Conservation (phyloP, 2,888 invertebrate species). For the Polymixis lichenea region DNA sequence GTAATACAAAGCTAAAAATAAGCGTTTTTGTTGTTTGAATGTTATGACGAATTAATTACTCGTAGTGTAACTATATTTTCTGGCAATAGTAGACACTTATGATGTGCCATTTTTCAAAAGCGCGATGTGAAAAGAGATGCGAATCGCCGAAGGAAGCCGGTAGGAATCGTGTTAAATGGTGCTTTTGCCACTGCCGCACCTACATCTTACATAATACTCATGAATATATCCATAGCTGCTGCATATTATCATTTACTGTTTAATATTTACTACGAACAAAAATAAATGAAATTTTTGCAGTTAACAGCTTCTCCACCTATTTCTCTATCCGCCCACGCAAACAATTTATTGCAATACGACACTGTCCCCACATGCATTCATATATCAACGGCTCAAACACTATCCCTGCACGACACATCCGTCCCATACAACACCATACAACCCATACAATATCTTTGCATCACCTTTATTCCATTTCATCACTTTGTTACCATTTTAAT, state of each 20-base stretch:
- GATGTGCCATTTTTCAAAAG: no score
- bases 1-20: no score
- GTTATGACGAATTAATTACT: no score
- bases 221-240: neutral
- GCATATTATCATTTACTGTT: neutral
- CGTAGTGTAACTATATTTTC: no score
- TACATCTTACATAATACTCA: no score
- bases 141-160: no score
- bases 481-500: conserved; percentile 53
- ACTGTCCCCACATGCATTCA: conserved; percentile 87
- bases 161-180: no score
- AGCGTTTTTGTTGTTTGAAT: no score
- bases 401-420: conserved; percentile 83
- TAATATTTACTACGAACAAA: neutral
- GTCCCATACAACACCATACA: conserved; percentile 76
- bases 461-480: conserved; percentile 64
- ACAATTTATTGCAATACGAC: conserved; percentile 88
- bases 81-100: no score
- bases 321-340: conserved; percentile 80
- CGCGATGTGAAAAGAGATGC: no score
- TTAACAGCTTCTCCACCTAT: conserved; percentile 64
- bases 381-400: conserved; percentile 79
- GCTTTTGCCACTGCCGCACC: no score
- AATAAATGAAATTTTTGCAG: neutral
- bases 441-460: conserved; percentile 64